Evolutionary conservation across 1,140 invertebrate genomes (phyloP).

Genomic region (Philopotamus ludificatus): DNA sequence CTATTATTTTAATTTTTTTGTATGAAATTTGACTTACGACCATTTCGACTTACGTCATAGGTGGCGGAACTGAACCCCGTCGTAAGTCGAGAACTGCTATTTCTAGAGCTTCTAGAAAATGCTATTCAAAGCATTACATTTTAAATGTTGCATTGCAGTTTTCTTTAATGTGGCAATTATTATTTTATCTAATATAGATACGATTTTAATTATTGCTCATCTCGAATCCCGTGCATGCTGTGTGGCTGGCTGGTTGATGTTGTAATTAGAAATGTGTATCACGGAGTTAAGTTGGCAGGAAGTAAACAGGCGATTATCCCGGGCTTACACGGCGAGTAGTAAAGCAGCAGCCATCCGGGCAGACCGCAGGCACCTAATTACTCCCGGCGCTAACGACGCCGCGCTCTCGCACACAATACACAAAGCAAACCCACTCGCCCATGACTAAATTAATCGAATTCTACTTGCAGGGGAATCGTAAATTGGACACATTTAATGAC

Average conservation of each 20-base stretch:
- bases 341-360: neutral
- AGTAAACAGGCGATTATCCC: neutral
- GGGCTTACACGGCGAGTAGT: neutral
- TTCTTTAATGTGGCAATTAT: neutral
- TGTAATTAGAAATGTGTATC: neutral
- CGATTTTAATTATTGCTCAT: neutral
- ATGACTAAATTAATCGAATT: neutral
- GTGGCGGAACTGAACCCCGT: too few species aligned
- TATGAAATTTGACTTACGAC: too few species aligned
- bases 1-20: too few species aligned
- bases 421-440: neutral
- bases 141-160: too few species aligned
- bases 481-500: neutral
- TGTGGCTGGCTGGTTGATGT: neutral
- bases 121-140: too few species aligned
- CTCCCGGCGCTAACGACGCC: neutral
- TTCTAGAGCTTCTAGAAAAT: too few species aligned
- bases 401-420: too few species aligned
- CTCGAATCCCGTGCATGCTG: neutral
- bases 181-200: neutral
- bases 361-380: neutral
- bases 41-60: too few species aligned
- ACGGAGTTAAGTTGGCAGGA: neutral
- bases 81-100: too few species aligned
- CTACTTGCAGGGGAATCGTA: neutral